These are phyloP conservation scores for Caranx ignobilis DNA, from an alignment of 2,113 vertebrate genomes.

Conservation along the genomic window DNA sequence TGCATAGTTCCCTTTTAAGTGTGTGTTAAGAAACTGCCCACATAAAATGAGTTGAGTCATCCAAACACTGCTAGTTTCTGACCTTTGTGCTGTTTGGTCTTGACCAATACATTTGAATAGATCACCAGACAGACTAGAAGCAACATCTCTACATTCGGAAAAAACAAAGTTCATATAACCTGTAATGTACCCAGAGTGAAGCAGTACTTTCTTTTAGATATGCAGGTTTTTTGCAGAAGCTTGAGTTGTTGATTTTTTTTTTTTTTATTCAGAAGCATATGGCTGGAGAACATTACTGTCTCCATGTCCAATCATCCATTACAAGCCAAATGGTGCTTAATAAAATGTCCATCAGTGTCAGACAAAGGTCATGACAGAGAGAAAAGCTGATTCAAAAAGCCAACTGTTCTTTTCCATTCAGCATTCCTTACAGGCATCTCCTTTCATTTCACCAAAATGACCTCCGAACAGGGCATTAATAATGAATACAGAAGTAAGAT, in stretches of 20 bases:
- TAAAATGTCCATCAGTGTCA: slow-evolving; percentile 4
- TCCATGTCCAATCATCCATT: slow-evolving; percentile 11
- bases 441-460: slow-evolving; percentile 44
- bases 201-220: neutral
- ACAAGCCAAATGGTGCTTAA: slow-evolving; percentile 11
- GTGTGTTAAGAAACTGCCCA: slow-evolving; percentile 18
- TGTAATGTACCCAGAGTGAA: neutral
- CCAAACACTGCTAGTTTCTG: slow-evolving; percentile 25
- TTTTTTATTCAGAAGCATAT: neutral
- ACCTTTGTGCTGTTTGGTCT: slow-evolving; percentile 48
- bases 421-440: slow-evolving; percentile 36
- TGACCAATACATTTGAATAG: slow-evolving; percentile 53
- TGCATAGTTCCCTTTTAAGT: too few species aligned
- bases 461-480: slow-evolving; percentile 53
- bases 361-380: slow-evolving; percentile 10
- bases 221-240: neutral
- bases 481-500: slow-evolving; percentile 46
- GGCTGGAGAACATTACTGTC: neutral
- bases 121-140: slow-evolving; percentile 27
- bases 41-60: slow-evolving; percentile 44
- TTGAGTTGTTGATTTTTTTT: neutral
- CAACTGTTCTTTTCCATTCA: slow-evolving; percentile 44
- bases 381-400: slow-evolving; percentile 43
- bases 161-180: neutral
- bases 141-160: neutral